Conservation (phyloP, 2,888 invertebrate species). For the Norana najaformis region DNA sequence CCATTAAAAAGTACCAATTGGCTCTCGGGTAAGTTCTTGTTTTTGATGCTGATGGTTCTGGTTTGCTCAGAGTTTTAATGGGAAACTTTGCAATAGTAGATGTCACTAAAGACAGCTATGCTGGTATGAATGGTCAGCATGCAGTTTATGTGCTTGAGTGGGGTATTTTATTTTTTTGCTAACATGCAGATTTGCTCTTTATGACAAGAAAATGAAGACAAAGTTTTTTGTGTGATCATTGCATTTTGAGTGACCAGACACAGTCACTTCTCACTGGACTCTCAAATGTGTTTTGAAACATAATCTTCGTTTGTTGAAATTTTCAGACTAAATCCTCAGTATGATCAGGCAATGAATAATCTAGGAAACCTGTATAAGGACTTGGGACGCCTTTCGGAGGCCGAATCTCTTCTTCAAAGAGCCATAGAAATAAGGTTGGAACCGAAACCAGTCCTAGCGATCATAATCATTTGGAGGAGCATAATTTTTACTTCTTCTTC, state of each 20-base stretch:
- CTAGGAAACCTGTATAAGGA: conserved; percentile 83
- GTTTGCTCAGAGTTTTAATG: neutral
- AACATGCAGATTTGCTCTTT: too few relatives aligned
- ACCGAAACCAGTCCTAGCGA: neutral
- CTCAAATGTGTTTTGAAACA: neutral
- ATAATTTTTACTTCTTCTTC: neutral
- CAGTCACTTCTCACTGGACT: neutral
- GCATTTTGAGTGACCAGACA: neutral
- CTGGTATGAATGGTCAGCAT: neutral
- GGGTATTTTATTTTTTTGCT: too few relatives aligned
- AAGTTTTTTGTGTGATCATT: too few relatives aligned
- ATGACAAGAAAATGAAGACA: too few relatives aligned
- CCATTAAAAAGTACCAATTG: conserved; percentile 77
- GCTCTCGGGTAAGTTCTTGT: conserved; percentile 70
- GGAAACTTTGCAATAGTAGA: neutral
- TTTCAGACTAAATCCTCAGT: conserved; percentile 74
- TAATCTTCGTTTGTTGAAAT: neutral
- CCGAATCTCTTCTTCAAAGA: conserved; percentile 71
- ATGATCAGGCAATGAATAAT: conserved; percentile 92
- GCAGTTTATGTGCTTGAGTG: neutral
- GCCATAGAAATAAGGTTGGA: neutral
- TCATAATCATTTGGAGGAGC: neutral
- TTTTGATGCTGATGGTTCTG: neutral
- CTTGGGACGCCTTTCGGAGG: conserved; percentile 71
- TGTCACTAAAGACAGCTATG: neutral